Evolutionary conservation across 2,113 vertebrate species (phyloP).

Genomic region (Cyprinodon variegatus): DNA sequence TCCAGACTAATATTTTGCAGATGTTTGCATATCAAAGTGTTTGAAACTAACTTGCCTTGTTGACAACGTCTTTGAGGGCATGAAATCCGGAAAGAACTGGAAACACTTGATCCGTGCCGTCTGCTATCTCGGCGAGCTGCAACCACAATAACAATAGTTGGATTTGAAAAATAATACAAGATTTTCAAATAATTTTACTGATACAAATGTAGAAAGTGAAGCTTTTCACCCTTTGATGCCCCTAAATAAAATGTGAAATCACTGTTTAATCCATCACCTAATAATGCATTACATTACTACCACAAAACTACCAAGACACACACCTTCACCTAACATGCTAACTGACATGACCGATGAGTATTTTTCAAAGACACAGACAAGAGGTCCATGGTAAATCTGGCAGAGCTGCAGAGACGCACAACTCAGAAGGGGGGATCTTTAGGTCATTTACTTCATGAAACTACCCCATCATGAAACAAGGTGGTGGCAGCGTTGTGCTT

Average conservation of each 20-base stretch:
- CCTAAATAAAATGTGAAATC: too few relatives aligned
- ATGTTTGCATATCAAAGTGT: background rate
- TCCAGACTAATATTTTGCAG: background rate
- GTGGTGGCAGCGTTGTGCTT: background rate
- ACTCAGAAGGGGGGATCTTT: background rate
- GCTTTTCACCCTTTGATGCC: too few relatives aligned
- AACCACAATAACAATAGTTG: slow-evolving; percentile 2
- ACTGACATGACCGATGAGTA: too few relatives aligned
- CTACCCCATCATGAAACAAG: background rate
- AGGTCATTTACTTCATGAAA: background rate
- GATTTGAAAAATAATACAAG: background rate
- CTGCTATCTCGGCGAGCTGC: slow-evolving; percentile 92
- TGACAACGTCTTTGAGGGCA: slow-evolving; percentile 91
- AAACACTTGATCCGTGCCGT: slow-evolving; percentile 91
- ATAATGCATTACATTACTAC: too few relatives aligned
- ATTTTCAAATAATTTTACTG: too few relatives aligned
- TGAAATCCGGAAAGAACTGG: slow-evolving; percentile 93
- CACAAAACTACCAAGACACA: too few relatives aligned
- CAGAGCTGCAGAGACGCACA: background rate
- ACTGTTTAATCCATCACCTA: too few relatives aligned
- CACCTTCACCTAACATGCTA: too few relatives aligned
- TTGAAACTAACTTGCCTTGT: slow-evolving; percentile 83
- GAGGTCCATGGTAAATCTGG: too few relatives aligned
- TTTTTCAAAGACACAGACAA: too few relatives aligned
- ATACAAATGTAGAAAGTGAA: too few relatives aligned